These are phyloP conservation scores for Tragulus kanchil DNA, from an alignment of 2,113 vertebrate genomes.

Conservation along the genomic window DNA sequence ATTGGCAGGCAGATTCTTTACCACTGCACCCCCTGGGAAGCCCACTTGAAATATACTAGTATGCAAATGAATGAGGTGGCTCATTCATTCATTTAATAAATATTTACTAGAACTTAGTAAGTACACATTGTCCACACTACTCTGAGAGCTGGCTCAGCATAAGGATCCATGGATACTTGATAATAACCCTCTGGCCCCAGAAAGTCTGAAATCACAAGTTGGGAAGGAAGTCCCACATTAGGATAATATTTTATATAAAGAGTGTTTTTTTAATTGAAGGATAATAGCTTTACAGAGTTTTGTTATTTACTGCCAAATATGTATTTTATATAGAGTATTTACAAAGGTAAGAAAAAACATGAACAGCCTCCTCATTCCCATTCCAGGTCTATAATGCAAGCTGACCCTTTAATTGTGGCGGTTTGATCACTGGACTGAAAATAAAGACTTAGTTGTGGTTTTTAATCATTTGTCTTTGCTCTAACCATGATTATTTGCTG, in stretches of 20 bases:
- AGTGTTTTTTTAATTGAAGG: no score
- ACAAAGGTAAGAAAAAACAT: background rate
- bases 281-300: no score
- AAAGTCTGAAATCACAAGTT: background rate
- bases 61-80: background rate
- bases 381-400: background rate
- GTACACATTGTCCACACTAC: background rate
- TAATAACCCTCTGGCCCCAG: background rate
- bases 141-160: background rate
- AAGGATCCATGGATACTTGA: background rate
- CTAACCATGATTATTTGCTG: background rate
- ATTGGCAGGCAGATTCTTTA: background rate
- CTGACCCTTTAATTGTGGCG: background rate
- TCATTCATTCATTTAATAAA: background rate
- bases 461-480: background rate
- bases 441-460: background rate
- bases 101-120: background rate
- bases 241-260: background rate
- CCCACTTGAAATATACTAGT: background rate
- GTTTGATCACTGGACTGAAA: background rate
- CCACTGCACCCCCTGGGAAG: background rate
- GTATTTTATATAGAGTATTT: background rate
- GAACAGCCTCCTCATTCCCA: rapidly evolving
- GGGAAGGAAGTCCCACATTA: background rate
- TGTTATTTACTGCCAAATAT: no score